Conservation (phyloP, 2,888 invertebrate genomes). For the Agriopis leucophaearia region DNA sequence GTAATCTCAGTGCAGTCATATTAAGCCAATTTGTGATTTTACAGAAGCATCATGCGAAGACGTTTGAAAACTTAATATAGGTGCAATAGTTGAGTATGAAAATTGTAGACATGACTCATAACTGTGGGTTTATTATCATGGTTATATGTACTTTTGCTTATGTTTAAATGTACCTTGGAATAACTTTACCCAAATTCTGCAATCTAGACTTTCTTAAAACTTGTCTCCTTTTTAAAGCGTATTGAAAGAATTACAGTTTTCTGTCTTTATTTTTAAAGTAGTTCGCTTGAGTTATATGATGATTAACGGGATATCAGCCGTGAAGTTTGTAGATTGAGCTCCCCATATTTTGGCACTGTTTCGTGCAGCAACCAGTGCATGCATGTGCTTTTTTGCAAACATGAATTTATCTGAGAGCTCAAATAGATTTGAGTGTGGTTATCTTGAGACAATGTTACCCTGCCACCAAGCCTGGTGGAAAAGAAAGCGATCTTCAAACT, state of each 20-base stretch:
- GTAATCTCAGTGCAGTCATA: slow-evolving; percentile 15
- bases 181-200: background rate
- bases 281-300: no score
- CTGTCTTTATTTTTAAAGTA: no score
- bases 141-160: background rate
- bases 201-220: background rate
- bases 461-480: background rate
- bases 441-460: background rate
- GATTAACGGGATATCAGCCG: no score
- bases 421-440: background rate
- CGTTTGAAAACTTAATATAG: slow-evolving; percentile 7
- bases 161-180: background rate
- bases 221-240: no score
- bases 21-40: slow-evolving; percentile 18
- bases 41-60: slow-evolving; percentile 6
- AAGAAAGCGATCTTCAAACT: no score
- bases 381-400: no score
- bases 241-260: no score
- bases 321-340: no score
- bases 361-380: no score
- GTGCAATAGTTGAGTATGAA: slow-evolving; percentile 1
- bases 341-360: no score
- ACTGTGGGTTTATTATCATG: background rate
- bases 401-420: background rate
- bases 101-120: background rate